Conservation (phyloP, 1,140 invertebrate genomes). For the Calosoma granatense region DNA sequence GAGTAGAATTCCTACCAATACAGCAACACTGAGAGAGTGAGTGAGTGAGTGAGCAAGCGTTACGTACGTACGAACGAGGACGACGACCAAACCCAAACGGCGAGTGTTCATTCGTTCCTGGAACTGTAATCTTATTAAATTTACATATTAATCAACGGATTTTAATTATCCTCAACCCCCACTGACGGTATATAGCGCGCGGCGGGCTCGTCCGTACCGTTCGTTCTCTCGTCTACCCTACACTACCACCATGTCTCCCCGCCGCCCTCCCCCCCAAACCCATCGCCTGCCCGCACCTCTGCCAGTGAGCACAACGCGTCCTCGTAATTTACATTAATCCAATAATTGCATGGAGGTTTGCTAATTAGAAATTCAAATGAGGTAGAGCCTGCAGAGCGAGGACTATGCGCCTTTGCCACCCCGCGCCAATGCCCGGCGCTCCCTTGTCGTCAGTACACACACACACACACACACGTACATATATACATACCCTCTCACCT, state of each 20-base stretch:
- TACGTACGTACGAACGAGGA: not conserved
- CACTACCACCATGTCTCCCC: slow-evolving; percentile 22
- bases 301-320: slow-evolving; percentile 44
- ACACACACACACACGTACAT: not conserved
- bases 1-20: no score
- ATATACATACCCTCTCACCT: not conserved
- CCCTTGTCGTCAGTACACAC: slow-evolving; percentile 11
- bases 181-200: slow-evolving; percentile 15
- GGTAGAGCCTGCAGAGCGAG: slow-evolving; percentile 44
- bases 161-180: slow-evolving; percentile 75
- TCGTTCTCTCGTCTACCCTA: slow-evolving; percentile 26
- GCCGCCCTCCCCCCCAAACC: slow-evolving; percentile 27
- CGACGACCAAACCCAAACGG: slow-evolving; percentile 5
- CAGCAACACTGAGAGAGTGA: no score
- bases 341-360: slow-evolving; percentile 85
- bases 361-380: slow-evolving; percentile 89
- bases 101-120: slow-evolving; percentile 41
- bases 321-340: slow-evolving; percentile 88
- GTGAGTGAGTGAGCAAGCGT: no score
- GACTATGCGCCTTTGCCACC: slow-evolving; percentile 9
- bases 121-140: slow-evolving; percentile 91
- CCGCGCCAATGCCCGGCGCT: no score
- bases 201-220: slow-evolving; percentile 16
- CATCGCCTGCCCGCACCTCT: slow-evolving; percentile 24
- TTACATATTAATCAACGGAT: slow-evolving; percentile 96